Conservation (phyloP, 2,797 vertebrate species). For the Megaceryle alcyon region DNA sequence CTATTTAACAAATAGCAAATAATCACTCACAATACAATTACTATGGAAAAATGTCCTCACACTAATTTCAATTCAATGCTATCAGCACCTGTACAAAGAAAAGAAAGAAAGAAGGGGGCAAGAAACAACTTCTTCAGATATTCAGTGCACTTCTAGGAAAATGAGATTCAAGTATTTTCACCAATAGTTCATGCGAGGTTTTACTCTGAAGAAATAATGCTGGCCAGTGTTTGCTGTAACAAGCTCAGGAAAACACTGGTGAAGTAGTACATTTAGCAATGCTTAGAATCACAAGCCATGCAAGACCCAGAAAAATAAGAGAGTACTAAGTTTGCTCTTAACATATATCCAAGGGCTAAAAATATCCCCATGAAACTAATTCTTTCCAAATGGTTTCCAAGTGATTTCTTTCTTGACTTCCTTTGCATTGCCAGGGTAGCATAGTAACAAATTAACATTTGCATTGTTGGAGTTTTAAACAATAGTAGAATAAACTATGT, state of each 20-base stretch:
- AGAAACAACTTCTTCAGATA: neutral
- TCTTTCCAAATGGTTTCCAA: constrained; percentile 51
- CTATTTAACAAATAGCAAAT: neutral
- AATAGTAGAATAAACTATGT: neutral
- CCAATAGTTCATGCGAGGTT: neutral
- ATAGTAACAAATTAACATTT: constrained; percentile 39
- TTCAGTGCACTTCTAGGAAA: neutral
- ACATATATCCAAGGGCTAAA: constrained; percentile 40
- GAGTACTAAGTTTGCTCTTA: neutral
- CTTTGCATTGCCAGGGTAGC: constrained; percentile 16
- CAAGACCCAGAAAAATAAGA: constrained; percentile 12
- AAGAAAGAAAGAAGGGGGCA: accelerated
- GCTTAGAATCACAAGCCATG: neutral
- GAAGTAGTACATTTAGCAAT: constrained; percentile 10
- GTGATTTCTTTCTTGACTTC: constrained; percentile 8
- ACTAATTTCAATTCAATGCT: neutral
- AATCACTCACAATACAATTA: neutral
- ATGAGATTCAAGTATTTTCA: neutral
- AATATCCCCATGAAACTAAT: constrained; percentile 37
- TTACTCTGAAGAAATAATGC: neutral
- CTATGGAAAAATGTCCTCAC: neutral
- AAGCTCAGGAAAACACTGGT: neutral
- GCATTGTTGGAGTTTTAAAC: neutral
- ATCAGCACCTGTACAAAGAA: neutral
- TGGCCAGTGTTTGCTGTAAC: neutral